phyloP scores from a whole-genome alignment of 2,797 vertebrate genomes.

The Varecia variegata region DNA sequence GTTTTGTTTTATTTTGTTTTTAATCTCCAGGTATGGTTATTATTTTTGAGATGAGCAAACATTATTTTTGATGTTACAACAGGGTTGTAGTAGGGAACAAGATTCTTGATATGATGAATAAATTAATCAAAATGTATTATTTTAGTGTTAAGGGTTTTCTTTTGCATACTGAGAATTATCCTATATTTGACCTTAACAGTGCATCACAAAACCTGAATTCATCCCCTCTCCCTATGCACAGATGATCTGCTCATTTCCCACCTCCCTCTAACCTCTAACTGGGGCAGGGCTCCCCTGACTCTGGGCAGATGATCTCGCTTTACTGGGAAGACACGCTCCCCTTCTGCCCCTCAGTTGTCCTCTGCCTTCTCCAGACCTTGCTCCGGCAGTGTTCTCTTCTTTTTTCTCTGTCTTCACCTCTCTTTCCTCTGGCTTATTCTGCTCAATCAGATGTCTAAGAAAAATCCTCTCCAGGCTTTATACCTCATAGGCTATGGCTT shows the following conservation, averaged over 20 bases:
- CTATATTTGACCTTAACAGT: neutral
- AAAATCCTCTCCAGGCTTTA: neutral
- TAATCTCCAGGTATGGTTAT: neutral
- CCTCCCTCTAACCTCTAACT: neutral
- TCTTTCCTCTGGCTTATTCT: neutral
- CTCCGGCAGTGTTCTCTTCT: neutral
- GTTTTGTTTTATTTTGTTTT: neutral
- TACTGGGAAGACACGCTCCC: neutral
- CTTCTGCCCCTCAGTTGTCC: neutral
- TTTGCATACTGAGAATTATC: neutral
- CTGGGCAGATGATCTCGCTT: neutral
- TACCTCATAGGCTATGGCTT: neutral
- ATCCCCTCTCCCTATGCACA: neutral
- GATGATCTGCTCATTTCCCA: neutral
- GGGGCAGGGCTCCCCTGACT: neutral
- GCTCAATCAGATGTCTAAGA: neutral
- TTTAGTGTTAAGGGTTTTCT: neutral
- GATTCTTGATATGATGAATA: neutral
- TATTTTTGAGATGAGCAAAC: neutral
- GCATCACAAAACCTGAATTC: neutral
- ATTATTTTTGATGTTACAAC: neutral
- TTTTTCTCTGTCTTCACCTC: neutral
- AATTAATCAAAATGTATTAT: neutral
- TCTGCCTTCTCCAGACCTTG: neutral
- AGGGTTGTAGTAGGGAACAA: neutral